A percentile compares a stretch with the other conserved stretches of the same genome.
phyloP scores from a whole-genome alignment of 2,797 vertebrate species.

The Cyprinodon diabolis region DNA sequence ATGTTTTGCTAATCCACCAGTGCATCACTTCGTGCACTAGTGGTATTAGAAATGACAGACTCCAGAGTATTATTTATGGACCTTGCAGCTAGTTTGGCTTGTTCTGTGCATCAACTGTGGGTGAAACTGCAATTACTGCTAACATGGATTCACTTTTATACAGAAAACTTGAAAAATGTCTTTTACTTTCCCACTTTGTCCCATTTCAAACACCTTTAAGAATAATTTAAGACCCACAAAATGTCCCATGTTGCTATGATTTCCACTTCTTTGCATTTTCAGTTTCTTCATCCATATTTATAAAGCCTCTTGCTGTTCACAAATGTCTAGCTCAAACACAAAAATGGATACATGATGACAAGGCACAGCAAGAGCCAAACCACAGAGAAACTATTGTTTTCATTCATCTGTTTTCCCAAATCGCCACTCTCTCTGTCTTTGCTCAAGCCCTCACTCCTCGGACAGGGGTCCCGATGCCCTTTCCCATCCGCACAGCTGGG shows the following conservation, averaged over 20 bases:
- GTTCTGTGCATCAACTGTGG: neutral
- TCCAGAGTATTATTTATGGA: no score
- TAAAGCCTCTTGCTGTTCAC: slow-evolving; percentile 15
- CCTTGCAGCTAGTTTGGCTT: no score
- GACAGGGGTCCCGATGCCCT: slow-evolving; percentile 36
- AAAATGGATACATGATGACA: slow-evolving; percentile 17
- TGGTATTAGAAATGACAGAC: no score
- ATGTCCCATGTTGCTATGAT: slow-evolving; percentile 11
- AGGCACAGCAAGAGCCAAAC: slow-evolving; percentile 25
- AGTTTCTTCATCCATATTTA: slow-evolving; percentile 38
- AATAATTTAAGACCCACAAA: slow-evolving; percentile 12
- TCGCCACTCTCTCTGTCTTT: slow-evolving; percentile 15
- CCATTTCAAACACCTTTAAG: slow-evolving; percentile 23
- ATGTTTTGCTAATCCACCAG: no score
- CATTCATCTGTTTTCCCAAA: slow-evolving; percentile 34
- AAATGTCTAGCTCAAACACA: neutral
- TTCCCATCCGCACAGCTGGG: slow-evolving; percentile 40
- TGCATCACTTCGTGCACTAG: no score
- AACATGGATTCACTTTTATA: neutral
- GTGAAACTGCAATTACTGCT: neutral
- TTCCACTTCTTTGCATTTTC: slow-evolving; percentile 1
- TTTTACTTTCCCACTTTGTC: neutral
- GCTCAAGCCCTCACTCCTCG: slow-evolving; percentile 34
- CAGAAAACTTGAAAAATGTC: neutral
- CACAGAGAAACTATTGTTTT: slow-evolving; percentile 44